phyloP scores from a whole-genome alignment of 1,140 invertebrate species.

The Ptiloglossa arizonensis region DNA sequence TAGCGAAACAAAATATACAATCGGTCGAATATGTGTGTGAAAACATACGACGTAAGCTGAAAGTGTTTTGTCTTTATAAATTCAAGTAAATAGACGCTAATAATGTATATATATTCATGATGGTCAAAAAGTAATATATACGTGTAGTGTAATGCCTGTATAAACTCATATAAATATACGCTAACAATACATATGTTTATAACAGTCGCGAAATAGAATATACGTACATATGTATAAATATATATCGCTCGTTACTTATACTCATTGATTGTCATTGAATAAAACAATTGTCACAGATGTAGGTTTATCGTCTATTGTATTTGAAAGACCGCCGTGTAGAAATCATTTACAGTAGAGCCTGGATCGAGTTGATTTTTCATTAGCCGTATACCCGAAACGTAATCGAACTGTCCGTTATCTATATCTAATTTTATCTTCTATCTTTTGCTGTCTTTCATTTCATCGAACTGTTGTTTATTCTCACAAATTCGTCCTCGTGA shows the following conservation, averaged over 20 bases:
- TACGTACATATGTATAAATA: too few species aligned
- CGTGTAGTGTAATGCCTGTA: too few species aligned
- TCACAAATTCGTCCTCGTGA: neutral
- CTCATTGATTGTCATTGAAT: neutral
- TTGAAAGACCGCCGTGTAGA: neutral
- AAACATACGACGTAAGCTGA: neutral
- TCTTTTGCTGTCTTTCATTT: neutral
- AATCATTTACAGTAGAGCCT: neutral
- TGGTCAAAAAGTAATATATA: too few species aligned
- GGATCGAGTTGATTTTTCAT: neutral
- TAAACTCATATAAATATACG: too few species aligned
- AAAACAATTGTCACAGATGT: neutral
- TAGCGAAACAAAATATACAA: too few species aligned
- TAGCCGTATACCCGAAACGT: neutral
- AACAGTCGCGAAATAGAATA: too few species aligned
- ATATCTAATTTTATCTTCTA: neutral
- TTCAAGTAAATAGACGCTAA: too few species aligned
- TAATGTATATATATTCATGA: too few species aligned
- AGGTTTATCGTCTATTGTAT: neutral
- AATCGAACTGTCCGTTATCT: neutral
- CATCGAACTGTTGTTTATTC: neutral
- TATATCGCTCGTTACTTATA: too few species aligned
- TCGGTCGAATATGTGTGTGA: neutral
- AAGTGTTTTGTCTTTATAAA: too few species aligned
- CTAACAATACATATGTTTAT: too few species aligned